A percentile compares a stretch with the other conserved stretches of the same genome.
phyloP scores from a whole-genome alignment of 1,140 invertebrate species.

The Caenorhabditis latens region DNA sequence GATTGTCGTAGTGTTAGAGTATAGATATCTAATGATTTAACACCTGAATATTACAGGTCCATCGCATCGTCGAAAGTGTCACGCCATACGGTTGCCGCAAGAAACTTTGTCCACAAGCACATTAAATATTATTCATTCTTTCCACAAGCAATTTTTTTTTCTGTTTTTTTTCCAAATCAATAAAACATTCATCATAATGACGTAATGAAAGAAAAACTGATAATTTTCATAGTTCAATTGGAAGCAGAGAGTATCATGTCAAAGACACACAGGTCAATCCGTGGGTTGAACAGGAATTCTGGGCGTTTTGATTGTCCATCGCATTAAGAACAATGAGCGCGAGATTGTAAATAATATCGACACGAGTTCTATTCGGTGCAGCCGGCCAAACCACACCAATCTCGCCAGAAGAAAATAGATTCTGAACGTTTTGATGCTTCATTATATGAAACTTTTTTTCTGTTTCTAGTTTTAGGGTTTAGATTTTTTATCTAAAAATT shows the following conservation, averaged over 20 bases:
- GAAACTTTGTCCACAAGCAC: too few species aligned
- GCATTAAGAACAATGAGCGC: slow-evolving; percentile 45
- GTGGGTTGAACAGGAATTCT: slow-evolving; percentile 49
- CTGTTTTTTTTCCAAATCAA: background rate
- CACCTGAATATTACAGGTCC: too few species aligned
- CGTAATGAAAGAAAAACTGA: slow-evolving; percentile 1
- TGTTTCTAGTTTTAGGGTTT: too few species aligned
- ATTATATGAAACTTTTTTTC: background rate
- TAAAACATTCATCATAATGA: background rate
- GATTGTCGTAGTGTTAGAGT: too few species aligned
- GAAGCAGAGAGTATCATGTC: slow-evolving; percentile 7
- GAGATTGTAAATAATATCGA: slow-evolving; percentile 52
- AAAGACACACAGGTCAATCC: slow-evolving; percentile 33
- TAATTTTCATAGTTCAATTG: background rate
- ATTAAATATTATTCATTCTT: background rate
- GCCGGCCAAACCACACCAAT: background rate
- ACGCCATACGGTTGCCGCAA: too few species aligned
- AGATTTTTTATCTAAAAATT: too few species aligned
- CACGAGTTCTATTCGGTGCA: slow-evolving; percentile 22
- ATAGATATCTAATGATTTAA: too few species aligned
- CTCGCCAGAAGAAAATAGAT: background rate
- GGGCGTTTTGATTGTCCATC: slow-evolving; percentile 55
- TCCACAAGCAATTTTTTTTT: background rate
- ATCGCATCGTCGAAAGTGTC: too few species aligned
- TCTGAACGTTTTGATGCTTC: background rate